Percentiles rank a stretch among this genome's conserved stretches.
Conservation (phyloP, 2,888 invertebrate species). For the Pelosia muscerda region DNA sequence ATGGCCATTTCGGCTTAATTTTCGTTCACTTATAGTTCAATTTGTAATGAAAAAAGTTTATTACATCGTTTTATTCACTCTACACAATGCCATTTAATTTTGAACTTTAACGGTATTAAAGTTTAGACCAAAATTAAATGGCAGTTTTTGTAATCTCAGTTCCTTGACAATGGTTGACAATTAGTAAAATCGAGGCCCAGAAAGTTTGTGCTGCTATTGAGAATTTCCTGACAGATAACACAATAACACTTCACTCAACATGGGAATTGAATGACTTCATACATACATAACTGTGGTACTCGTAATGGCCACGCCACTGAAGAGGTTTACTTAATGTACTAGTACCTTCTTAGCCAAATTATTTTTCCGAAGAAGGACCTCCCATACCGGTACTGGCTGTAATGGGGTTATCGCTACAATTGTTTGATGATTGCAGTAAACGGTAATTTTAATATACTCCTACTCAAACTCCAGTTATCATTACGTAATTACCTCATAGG, state of each 20-base stretch:
- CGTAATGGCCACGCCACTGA: neutral
- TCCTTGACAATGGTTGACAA: too few relatives aligned
- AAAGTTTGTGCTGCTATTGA: neutral
- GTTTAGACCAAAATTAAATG: too few relatives aligned
- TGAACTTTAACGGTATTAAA: too few relatives aligned
- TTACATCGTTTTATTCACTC: too few relatives aligned
- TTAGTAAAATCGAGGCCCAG: too few relatives aligned
- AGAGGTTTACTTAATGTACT: neutral
- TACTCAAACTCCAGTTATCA: neutral
- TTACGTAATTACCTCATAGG: slow-evolving; percentile 2
- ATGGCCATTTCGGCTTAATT: too few relatives aligned
- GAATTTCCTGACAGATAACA: neutral
- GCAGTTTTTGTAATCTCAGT: too few relatives aligned
- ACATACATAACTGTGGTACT: too few relatives aligned
- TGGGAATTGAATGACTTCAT: neutral
- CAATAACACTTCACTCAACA: neutral
- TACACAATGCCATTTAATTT: too few relatives aligned
- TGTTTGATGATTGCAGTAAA: slow-evolving; percentile 9
- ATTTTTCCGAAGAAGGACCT: slow-evolving; percentile 2
- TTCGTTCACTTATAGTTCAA: too few relatives aligned
- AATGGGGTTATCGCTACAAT: slow-evolving; percentile 14
- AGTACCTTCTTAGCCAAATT: neutral
- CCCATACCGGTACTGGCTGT: slow-evolving; percentile 1
- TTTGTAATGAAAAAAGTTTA: too few relatives aligned
- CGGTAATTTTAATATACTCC: neutral